Base-by-base conservation (phyloP, 2,797 vertebrate species). In the Otolemur crassicaudatus region DNA sequence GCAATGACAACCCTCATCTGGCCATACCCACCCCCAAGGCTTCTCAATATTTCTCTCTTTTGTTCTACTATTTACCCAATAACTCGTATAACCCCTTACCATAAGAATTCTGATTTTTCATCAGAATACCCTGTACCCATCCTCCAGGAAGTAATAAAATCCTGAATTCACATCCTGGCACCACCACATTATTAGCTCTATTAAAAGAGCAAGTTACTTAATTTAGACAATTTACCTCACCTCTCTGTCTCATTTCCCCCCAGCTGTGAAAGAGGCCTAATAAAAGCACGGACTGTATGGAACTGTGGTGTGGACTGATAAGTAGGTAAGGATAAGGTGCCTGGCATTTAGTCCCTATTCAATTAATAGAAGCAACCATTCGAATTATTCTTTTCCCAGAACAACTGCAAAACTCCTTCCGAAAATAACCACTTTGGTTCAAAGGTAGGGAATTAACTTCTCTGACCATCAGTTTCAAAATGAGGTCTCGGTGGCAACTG, bases 171-270 rank as follows among this genome's bases (percentile, higher is more conserved):
- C 82, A 72, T 89, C 76, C 84, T 58, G 17, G 29, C 90, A 92
- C 95, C 87, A 76, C 11, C 31, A 87, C 43, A 63, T 58, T 58
- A 84, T 22, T 27, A 90, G 40, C 27, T 90, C 53, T 49, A 69
- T 61, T 90, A 79, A 31, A 96, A 89, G 49, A 65, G 40, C 58
- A 63, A 69, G 11, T 77, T 81, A 60, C n/a, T 88, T 91, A 56
- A 95, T 65, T 76, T 77, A 87, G 69, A 58, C 43, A 88, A 61
- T 73, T 95, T 58, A 60, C n/a, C 75, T 88, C 63, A 61, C 37
- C 40, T 85, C 14, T 60, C 27, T 63, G 31, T 76, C n/a, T 93
- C 43, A 63, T 83, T 73, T 72, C 56, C n/a, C 29, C 69, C 69
- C 4, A 61, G 80, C 60, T 89, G 63, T 40, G 46, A 91, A 87